Conservation (phyloP, 2,797 vertebrate species). For the Pogonophryne albipinna region DNA sequence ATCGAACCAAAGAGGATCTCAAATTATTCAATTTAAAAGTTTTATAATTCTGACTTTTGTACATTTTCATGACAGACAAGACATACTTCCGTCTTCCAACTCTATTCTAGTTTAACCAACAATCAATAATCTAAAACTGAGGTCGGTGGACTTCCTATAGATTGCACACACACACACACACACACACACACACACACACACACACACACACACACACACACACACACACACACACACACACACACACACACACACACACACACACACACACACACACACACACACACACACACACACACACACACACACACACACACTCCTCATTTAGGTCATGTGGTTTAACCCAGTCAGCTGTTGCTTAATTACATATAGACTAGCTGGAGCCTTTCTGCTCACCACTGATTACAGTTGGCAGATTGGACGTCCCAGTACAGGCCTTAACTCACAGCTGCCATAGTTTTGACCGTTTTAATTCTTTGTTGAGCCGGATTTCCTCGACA, state of each 20-base stretch:
- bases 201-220: too few species aligned
- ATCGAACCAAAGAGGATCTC: background rate
- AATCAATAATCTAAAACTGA: slow-evolving; percentile 25
- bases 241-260: too few species aligned
- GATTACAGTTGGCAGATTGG: slow-evolving; percentile 61
- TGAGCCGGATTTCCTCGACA: background rate
- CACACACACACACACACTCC: background rate
- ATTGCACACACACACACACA: slow-evolving; percentile 1
- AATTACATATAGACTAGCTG: slow-evolving; percentile 64
- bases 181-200: too few species aligned
- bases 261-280: too few species aligned
- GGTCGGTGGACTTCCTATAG: slow-evolving; percentile 48
- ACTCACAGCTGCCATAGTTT: background rate
- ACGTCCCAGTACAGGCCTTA: slow-evolving; percentile 18
- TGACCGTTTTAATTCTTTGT: background rate
- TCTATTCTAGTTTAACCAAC: background rate
- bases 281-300: too few species aligned
- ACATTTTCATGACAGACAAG: background rate
- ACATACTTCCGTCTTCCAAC: background rate
- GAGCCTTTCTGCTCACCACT: slow-evolving; percentile 50
- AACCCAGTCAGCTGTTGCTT: slow-evolving; percentile 70
- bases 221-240: too few species aligned
- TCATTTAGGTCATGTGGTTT: slow-evolving; percentile 71
- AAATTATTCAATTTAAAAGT: background rate
- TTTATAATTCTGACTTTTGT: background rate